Percentiles rank a stretch among this genome's conserved stretches.
Conservation (phyloP, 1,140 invertebrate genomes). For the Chelonus insularis region DNA sequence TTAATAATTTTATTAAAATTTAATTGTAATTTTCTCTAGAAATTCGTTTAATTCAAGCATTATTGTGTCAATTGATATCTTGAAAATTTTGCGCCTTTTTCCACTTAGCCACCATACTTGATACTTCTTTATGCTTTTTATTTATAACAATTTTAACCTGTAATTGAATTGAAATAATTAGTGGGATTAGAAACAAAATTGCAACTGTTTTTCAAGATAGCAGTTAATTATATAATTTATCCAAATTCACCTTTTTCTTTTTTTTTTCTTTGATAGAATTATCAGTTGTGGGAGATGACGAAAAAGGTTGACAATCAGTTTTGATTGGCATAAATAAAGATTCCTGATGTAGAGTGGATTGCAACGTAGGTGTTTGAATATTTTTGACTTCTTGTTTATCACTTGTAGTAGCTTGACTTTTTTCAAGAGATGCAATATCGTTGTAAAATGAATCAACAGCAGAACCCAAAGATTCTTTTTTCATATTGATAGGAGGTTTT, state of each 20-base stretch:
- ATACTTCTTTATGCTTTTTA: conserved; percentile 74
- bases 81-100: conserved; percentile 68
- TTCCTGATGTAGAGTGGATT: conserved; percentile 26
- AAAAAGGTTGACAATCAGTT: background rate
- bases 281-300: background rate
- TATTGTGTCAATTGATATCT: conserved; percentile 33
- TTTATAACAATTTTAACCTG: conserved; percentile 66
- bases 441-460: conserved; percentile 67
- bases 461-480: conserved; percentile 52
- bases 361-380: background rate
- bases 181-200: conserved; percentile 1
- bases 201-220: no score
- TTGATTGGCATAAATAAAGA: background rate
- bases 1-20: background rate
- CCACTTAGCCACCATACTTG: conserved; percentile 74
- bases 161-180: conserved; percentile 35
- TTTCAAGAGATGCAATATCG: conserved; percentile 64
- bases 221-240: conserved; percentile 3
- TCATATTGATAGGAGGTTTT: conserved; percentile 50
- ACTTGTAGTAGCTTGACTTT: conserved; percentile 36
- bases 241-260: conserved; percentile 60
- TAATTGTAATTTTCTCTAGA: no score
- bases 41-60: no score
- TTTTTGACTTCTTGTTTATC: conserved; percentile 10
- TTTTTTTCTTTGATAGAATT: conserved; percentile 50